These are phyloP conservation scores for Plemyria rubiginata DNA, from an alignment of 2,888 invertebrate species.

Conservation along the genomic window DNA sequence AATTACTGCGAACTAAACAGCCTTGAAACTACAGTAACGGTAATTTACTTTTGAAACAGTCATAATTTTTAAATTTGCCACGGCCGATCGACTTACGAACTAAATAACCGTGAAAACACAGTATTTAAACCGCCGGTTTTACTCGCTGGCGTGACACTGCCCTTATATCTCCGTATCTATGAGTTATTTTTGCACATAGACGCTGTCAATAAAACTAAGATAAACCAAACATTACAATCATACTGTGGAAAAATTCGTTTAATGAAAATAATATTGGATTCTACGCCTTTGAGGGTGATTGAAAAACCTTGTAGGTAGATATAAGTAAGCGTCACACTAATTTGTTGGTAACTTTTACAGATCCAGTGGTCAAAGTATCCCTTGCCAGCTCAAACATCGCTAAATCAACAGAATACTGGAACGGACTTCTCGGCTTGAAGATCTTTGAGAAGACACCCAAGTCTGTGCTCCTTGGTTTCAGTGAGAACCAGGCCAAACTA, in stretches of 20 bases:
- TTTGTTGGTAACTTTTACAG: slow-evolving; percentile 64
- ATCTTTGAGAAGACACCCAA: slow-evolving; percentile 87
- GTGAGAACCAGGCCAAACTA: slow-evolving; percentile 89
- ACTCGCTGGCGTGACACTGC: neutral
- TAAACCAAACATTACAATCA: slow-evolving; percentile 10
- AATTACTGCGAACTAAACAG: too few species aligned
- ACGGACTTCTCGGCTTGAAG: slow-evolving; percentile 89
- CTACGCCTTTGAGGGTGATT: too few species aligned
- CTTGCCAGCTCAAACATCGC: slow-evolving; percentile 91
- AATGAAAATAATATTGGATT: neutral
- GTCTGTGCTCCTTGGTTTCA: slow-evolving; percentile 88
- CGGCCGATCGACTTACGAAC: too few species aligned
- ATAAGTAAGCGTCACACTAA: neutral
- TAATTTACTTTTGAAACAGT: too few species aligned
- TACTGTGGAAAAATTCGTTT: slow-evolving; percentile 12
- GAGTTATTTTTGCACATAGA: slow-evolving; percentile 29
- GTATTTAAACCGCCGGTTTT: neutral
- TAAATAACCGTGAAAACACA: too few species aligned
- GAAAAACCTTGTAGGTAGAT: too few species aligned
- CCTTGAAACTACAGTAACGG: too few species aligned
- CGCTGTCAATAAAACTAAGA: slow-evolving; percentile 23
- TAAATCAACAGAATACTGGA: slow-evolving; percentile 94
- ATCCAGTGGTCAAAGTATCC: slow-evolving; percentile 92
- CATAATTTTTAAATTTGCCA: too few species aligned
- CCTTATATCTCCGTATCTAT: slow-evolving; percentile 21